Evolutionary conservation across 2,113 vertebrate species (phyloP).

Genomic region (Halcyon senegalensis): DNA sequence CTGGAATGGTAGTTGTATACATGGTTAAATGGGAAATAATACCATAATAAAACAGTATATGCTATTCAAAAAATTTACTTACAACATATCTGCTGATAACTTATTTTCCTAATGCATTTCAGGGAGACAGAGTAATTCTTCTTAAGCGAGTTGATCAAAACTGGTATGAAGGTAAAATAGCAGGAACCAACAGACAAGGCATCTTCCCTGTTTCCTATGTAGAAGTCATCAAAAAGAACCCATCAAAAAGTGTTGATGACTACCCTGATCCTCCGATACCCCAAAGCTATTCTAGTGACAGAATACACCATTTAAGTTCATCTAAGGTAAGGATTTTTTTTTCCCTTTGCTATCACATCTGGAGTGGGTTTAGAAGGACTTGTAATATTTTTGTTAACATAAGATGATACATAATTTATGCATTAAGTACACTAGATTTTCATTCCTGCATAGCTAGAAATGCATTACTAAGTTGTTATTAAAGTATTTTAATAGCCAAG

Average conservation of each 20-base stretch:
- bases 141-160: constrained; percentile 96
- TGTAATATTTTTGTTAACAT: not conserved
- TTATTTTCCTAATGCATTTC: constrained; percentile 51
- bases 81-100: not conserved
- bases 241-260: constrained; percentile 81
- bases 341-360: not conserved
- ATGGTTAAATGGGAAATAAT: not conserved
- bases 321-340: constrained; percentile 82
- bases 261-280: constrained; percentile 81
- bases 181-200: constrained; percentile 91
- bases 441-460: not conserved
- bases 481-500: not conserved
- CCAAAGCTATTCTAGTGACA: constrained; percentile 84
- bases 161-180: constrained; percentile 97
- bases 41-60: not conserved
- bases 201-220: constrained; percentile 98
- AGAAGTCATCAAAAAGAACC: constrained; percentile 88
- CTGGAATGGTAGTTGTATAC: not conserved
- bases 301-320: constrained; percentile 83
- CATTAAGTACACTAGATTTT: not conserved
- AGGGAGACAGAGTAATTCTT: constrained; percentile 94
- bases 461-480: not conserved
- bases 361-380: not conserved
- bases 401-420: not conserved
- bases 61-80: not conserved